Base-by-base conservation (phyloP, 2,797 vertebrate species). In the Taenioides sp. region DNA sequence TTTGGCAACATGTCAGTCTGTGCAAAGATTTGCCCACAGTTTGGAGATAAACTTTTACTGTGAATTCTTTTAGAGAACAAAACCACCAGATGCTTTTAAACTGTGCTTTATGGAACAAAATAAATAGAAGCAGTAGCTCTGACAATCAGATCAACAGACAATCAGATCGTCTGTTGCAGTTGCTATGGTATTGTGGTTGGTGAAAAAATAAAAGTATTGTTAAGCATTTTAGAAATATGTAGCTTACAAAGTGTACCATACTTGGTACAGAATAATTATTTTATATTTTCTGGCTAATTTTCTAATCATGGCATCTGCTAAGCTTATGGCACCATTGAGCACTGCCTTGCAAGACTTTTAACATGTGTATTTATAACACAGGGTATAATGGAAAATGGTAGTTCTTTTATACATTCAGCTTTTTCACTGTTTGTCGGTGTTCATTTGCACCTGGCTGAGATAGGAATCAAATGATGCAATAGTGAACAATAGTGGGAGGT, bases 381-480 rank as follows among this genome's bases (percentile, higher is more conserved):
- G 9, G 7, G n/a, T 55, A 55, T 10, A 55, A 22, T 54, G 2
- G 22, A 55, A 55, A 55, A 55, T 47, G 43, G 22, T 22, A 23
- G 0, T 14, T 47, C 4, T 16, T 47, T 47, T 11, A 3, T 54
- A 54, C 52, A 22, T 54, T 55, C n/a, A 10, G 7, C n/a, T 10
- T 22, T 55, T 55, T 55, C 54, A 23, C 52, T 3, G 17, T 61
- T 31, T 66, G 71, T 65, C 60, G 9, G 16, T 75, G 31, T 57
- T 25, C 52, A 64, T 27, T 10, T 65, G 25, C 64, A 65, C 64
- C 10, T 66, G 71, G 63, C 22, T 58, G 47, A 47, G 65, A 61
- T 20, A 58, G 67, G 63, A 73, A 69, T 27, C 4, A 3, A 17
- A 61, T 75, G 20, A 84, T 72, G 62, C 61, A 70, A 77, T 58